These are phyloP conservation scores for Cotesia congregata DNA, from an alignment of 2,888 invertebrate species.

Conservation along the genomic window DNA sequence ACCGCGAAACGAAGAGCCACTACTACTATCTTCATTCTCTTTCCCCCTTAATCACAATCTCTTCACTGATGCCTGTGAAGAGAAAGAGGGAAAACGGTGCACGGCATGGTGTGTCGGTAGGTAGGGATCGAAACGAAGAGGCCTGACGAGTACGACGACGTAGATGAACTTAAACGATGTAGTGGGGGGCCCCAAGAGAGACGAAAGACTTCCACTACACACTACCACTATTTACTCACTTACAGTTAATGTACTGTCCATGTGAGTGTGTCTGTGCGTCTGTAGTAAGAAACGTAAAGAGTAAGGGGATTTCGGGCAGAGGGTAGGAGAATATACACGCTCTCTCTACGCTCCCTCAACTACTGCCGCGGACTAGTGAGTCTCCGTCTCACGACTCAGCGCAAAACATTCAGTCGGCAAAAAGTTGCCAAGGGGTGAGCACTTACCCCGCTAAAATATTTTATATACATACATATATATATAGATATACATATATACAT, in stretches of 20 bases:
- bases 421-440: constrained; percentile 70
- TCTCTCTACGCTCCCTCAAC: constrained; percentile 9
- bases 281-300: constrained; percentile 34
- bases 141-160: constrained; percentile 19
- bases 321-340: constrained; percentile 8
- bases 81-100: background rate
- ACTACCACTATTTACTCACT: too few species aligned
- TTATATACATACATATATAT: constrained; percentile 40
- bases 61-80: background rate
- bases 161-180: constrained; percentile 13
- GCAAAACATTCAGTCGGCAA: constrained; percentile 71
- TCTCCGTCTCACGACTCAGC: constrained; percentile 54
- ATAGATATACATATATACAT: constrained; percentile 1
- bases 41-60: too few species aligned
- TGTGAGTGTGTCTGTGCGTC: too few species aligned
- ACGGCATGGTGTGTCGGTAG: background rate
- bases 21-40: too few species aligned
- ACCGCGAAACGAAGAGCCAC: background rate
- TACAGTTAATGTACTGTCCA: too few species aligned
- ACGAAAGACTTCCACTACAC: background rate
- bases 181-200: background rate
- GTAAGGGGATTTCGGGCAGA: constrained; percentile 38
- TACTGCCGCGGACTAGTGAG: constrained; percentile 38
- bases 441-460: constrained; percentile 58
- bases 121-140: background rate